Base-by-base conservation (phyloP, 2,797 vertebrate genomes). In the Lagothrix lagotricha region DNA sequence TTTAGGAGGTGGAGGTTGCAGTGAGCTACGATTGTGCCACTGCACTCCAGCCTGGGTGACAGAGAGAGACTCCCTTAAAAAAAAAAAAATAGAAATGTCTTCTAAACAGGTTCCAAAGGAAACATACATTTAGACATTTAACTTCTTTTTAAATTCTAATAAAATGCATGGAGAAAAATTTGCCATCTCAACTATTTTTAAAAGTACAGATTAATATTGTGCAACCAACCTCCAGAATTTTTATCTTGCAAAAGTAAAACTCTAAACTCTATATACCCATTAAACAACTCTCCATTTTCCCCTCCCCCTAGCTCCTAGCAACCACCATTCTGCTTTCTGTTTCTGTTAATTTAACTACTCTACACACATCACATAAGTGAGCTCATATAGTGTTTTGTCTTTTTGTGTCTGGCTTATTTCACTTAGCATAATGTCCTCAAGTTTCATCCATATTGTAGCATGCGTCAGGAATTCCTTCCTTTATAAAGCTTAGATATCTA, bases 161-260 rank as follows among this genome's bases (percentile, higher is more conserved):
- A 87, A 93, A 41, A 93, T 13, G 33, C 13, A 76, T 46, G 26
- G 36, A 87, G 77, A 61, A 58, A 39, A 80, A 67, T 58, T 36
- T 54, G 22, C 7, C 28, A 79, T 2, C 15, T 39, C 79, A 54
- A 70, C 28, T 6, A 41, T n/a, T 83, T 67, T 44, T 41, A 76
- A 77, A 36, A 28, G 9, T 22, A 24, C 39, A 87, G 13, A 70
- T 75, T 33, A 84, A 2, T 48, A 36, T 26, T 80, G 7, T 54
- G 11, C 2, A 84, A 77, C 3, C 26, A 24, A 30, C 36, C 4
- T 50, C 5, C 17, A 54, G 12, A 90, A 85, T 64, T 52, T 50
- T 87, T 39, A 24, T 70, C 26, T 48, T 36, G 44, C n/a, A 7
- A 26, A 39, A 28, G 50, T 73, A 67, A 79, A 95, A 36, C 15